These are phyloP conservation scores for Pristionchus exspectatus DNA, from an alignment of 2,888 invertebrate genomes.

Conservation along the genomic window DNA sequence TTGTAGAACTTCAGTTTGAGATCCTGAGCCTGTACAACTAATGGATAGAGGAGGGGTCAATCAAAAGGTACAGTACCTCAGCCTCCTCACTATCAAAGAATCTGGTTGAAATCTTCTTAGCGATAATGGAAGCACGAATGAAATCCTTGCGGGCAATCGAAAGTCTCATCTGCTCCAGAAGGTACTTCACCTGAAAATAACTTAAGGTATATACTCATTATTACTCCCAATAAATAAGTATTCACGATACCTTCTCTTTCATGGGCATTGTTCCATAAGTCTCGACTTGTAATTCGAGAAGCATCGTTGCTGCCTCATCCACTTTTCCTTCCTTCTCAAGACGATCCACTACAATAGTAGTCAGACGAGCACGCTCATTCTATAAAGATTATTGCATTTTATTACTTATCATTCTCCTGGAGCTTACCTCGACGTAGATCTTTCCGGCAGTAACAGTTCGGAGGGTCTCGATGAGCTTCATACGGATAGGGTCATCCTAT, in stretches of 20 bases:
- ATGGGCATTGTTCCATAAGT: constrained; percentile 99
- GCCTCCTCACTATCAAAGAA: constrained; percentile 84
- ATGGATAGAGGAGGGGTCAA: not conserved
- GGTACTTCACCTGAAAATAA: constrained; percentile 86
- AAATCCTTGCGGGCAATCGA: constrained; percentile 96
- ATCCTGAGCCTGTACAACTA: constrained; percentile 80
- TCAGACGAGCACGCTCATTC: constrained; percentile 96
- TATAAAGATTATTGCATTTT: constrained; percentile 40
- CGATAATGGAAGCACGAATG: constrained; percentile 97
- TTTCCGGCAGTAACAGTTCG: constrained; percentile 97
- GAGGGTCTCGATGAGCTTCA: constrained; percentile 95
- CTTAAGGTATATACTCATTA: not conserved
- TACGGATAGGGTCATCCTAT: constrained; percentile 75
- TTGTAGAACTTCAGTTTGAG: constrained; percentile 87
- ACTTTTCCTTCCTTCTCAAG: constrained; percentile 82
- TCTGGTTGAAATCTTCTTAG: constrained; percentile 97
- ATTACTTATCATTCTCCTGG: not conserved
- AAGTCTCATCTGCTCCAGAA: constrained; percentile 97
- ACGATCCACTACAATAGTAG: constrained; percentile 85
- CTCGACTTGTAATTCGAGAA: constrained; percentile 96
- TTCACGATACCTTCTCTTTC: constrained; percentile 86
- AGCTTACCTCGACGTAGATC: constrained; percentile 58
- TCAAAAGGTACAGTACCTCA: not conserved
- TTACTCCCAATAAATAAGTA: not conserved
- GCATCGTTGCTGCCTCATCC: constrained; percentile 91